Conservation (phyloP, 1,140 invertebrate species). For the Amphibalanus amphitrite region DNA sequence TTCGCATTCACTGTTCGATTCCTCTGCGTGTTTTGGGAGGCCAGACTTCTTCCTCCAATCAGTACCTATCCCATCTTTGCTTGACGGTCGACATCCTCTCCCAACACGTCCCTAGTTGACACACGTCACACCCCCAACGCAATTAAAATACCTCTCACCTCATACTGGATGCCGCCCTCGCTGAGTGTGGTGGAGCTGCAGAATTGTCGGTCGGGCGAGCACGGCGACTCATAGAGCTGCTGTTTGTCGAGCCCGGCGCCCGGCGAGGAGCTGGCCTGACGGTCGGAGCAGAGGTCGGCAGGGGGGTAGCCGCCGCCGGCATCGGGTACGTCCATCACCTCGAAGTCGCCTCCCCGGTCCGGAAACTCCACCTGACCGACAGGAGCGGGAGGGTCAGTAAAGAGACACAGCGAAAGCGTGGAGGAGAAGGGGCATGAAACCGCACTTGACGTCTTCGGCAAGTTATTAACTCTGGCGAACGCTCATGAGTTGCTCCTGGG, state of each 20-base stretch:
- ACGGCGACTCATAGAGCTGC: constrained; percentile 31
- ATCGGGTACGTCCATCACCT: neutral
- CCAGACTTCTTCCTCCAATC: no score
- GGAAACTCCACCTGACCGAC: neutral
- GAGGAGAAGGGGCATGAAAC: neutral
- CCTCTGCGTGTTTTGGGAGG: no score
- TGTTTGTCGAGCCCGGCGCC: neutral
- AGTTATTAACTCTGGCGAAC: no score
- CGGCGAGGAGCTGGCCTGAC: neutral
- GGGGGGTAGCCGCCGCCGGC: neutral
- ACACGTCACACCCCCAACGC: no score
- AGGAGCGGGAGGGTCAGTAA: neutral
- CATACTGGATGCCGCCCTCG: constrained; percentile 32
- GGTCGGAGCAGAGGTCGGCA: neutral
- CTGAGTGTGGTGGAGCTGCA: constrained; percentile 60
- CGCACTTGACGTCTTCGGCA: no score
- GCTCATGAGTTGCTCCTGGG: no score
- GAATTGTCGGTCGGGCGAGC: constrained; percentile 54
- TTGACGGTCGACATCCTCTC: no score
- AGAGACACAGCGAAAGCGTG: neutral
- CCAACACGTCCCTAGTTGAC: no score
- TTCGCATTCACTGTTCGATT: no score
- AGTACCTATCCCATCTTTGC: no score
- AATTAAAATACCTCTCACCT: constrained; percentile 25
- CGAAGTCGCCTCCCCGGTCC: neutral